A percentile compares a stretch with the other conserved stretches of the same genome.
phyloP scores from a whole-genome alignment of 2,797 vertebrate species.

The Schizothorax lantsangensis region DNA sequence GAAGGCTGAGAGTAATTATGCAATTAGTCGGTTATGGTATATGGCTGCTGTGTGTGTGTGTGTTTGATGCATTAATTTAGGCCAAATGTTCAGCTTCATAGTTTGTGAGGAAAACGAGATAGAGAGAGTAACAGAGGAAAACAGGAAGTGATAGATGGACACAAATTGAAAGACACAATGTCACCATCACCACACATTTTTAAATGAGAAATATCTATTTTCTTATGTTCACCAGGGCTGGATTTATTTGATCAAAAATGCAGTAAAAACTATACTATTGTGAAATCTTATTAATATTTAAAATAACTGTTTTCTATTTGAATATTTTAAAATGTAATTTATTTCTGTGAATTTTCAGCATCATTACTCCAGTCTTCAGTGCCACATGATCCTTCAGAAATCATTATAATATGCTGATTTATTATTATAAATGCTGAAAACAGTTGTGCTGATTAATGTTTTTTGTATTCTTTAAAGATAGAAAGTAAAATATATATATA shows the following conservation, averaged over 20 bases:
- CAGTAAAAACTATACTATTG: not conserved
- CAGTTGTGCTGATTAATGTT: not conserved
- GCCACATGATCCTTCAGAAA: not conserved
- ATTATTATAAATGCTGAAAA: not conserved
- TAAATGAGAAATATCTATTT: no score
- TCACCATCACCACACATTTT: no score
- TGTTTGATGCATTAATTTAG: constrained; percentile 12
- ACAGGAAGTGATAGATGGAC: not conserved
- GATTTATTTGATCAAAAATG: not conserved
- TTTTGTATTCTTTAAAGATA: not conserved
- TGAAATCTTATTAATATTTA: not conserved
- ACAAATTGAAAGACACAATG: not conserved
- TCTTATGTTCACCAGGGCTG: not conserved
- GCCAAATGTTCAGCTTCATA: constrained; percentile 2
- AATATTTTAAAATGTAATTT: not conserved
- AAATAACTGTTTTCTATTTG: not conserved
- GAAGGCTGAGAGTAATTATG: constrained; percentile 21
- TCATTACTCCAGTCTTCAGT: not conserved
- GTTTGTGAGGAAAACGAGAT: constrained; percentile 1
- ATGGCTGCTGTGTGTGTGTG: not conserved
- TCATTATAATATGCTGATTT: not conserved
- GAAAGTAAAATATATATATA: no score
- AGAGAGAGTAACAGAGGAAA: not conserved
- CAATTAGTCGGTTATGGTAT: not conserved
- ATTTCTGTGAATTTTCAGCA: not conserved